Evolutionary conservation across 2,888 invertebrate genomes (phyloP).

Genomic region (Epinotia demarniana): DNA sequence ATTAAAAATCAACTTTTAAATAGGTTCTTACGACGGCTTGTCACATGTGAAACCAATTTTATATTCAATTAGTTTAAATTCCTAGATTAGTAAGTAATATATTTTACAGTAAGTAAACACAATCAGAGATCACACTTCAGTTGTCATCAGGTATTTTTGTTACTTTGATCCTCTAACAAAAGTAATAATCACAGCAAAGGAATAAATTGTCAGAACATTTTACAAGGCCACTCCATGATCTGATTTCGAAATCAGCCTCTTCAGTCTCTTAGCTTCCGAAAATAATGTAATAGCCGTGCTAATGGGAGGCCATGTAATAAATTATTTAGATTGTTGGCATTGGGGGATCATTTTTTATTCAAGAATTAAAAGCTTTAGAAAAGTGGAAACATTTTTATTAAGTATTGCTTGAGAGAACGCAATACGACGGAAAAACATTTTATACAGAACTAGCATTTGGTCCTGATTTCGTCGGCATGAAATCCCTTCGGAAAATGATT

Average conservation of each 20-base stretch:
- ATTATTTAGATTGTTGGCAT: constrained; percentile 63
- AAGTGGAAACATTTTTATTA: constrained; percentile 21
- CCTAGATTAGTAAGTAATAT: too few species aligned
- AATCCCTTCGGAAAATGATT: too few species aligned
- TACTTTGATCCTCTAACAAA: too few species aligned
- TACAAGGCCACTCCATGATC: constrained; percentile 31
- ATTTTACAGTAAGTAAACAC: too few species aligned
- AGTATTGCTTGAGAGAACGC: constrained; percentile 4
- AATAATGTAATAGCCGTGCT: constrained; percentile 63
- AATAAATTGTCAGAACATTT: constrained; percentile 12
- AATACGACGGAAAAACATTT: neutral
- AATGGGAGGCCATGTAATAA: constrained; percentile 66
- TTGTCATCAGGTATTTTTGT: too few species aligned
- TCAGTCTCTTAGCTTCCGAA: constrained; percentile 52
- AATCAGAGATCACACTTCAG: too few species aligned
- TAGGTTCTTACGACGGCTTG: too few species aligned
- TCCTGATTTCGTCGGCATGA: too few species aligned
- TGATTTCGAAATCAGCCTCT: constrained; percentile 49
- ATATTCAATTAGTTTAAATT: too few species aligned
- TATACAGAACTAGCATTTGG: neutral
- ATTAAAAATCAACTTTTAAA: too few species aligned
- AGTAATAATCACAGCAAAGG: neutral
- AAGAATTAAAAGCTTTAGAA: constrained; percentile 49
- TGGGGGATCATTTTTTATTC: constrained; percentile 63
- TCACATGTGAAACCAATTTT: too few species aligned